Evolutionary conservation across 1,140 invertebrate species (phyloP).

Genomic region (Drosophila serrata): DNA sequence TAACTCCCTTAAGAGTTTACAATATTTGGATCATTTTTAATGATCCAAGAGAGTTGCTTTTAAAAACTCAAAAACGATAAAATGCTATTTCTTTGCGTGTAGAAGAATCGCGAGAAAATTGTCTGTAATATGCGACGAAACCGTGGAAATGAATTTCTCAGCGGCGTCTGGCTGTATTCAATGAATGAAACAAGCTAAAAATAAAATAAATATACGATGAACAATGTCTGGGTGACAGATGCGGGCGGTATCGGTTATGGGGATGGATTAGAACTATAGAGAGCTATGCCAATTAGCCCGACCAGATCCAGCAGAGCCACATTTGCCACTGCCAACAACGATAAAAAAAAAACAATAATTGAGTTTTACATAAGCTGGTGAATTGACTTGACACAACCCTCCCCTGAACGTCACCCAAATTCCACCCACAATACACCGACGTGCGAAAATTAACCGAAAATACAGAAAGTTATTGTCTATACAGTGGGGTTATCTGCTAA

Average conservation of each 20-base stretch:
- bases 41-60: neutral
- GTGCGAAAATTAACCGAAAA: conserved; percentile 37
- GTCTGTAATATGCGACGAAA: conserved; percentile 32
- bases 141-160: conserved; percentile 44
- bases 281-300: conserved; percentile 48
- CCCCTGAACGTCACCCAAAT: neutral
- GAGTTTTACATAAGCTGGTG: conserved; percentile 47
- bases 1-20: neutral
- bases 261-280: conserved; percentile 48
- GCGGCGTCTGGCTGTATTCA: conserved; percentile 25
- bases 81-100: conserved; percentile 5
- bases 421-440: conserved; percentile 1
- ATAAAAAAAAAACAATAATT: conserved; percentile 31
- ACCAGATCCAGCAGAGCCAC: conserved; percentile 38
- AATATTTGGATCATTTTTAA: neutral
- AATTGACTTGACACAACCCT: conserved; percentile 23
- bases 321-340: conserved; percentile 30
- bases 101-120: conserved; percentile 24
- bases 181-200: conserved; percentile 53
- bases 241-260: conserved; percentile 38
- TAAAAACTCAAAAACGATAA: neutral
- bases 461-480: neutral
- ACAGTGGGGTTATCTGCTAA: neutral
- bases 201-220: conserved; percentile 48
- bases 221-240: conserved; percentile 55